Conservation (phyloP, 1,140 invertebrate genomes). For the Drosophila bocqueti region DNA sequence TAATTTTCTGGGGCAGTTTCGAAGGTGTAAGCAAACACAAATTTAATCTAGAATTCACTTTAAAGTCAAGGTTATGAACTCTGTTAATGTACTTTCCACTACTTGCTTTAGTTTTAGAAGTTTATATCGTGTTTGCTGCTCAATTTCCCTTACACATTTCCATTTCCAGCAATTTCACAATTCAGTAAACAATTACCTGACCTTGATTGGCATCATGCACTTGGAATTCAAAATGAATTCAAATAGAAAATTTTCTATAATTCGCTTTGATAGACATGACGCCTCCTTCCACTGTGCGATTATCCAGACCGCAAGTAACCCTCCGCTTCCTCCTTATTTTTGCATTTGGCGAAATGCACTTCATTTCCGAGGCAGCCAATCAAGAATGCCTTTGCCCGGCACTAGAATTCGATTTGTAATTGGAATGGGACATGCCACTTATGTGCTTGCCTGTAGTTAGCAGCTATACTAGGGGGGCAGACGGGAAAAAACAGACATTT, state of each 20-base stretch:
- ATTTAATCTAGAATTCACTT: not conserved
- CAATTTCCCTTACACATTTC: not conserved
- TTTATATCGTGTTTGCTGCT: not conserved
- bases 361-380: conserved; percentile 44
- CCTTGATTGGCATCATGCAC: conserved; percentile 29
- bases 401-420: conserved; percentile 19
- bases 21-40: conserved; percentile 18
- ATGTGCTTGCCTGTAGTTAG: conserved; percentile 1
- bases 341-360: conserved; percentile 15
- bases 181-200: conserved; percentile 38
- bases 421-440: conserved; percentile 14
- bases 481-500: conserved; percentile 27
- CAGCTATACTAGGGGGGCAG: conserved; percentile 7
- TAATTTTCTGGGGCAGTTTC: conserved; percentile 24
- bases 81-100: not conserved
- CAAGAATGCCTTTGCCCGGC: conserved; percentile 7
- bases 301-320: conserved; percentile 2
- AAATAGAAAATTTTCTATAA: conserved; percentile 46
- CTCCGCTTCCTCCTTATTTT: not conserved
- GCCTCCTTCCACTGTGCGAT: not conserved
- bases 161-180: conserved; percentile 22
- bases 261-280: conserved; percentile 16
- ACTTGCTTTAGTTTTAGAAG: not conserved
- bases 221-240: conserved; percentile 42
- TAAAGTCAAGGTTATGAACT: conserved; percentile 23